These are phyloP conservation scores for Oreochromis mossambicus DNA, from an alignment of 2,797 vertebrate species.

Conservation along the genomic window DNA sequence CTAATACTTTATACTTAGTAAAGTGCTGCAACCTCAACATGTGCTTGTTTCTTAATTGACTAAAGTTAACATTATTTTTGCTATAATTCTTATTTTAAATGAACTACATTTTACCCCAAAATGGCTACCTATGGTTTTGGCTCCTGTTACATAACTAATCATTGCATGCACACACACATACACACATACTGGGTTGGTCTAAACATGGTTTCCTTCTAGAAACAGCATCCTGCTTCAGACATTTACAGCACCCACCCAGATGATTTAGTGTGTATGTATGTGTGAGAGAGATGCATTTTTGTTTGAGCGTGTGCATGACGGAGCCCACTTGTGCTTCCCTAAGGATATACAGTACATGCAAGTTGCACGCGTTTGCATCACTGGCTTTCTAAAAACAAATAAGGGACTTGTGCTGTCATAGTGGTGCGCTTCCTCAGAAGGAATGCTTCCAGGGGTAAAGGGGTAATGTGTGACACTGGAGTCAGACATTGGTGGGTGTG, in stretches of 20 bases:
- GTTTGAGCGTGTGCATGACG: neutral
- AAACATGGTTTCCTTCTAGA: constrained; percentile 58
- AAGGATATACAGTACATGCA: constrained; percentile 22
- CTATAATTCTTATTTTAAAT: neutral
- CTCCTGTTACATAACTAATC: constrained; percentile 40
- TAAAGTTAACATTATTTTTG: neutral
- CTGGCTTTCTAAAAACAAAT: constrained; percentile 46
- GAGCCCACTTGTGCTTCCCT: constrained; percentile 28
- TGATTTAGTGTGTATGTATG: constrained; percentile 33
- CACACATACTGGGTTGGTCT: neutral
- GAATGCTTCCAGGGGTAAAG: neutral
- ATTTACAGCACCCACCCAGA: constrained; percentile 54
- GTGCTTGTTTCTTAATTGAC: neutral
- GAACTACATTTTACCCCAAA: neutral
- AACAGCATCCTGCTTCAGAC: constrained; percentile 68
- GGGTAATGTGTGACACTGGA: neutral
- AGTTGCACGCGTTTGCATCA: constrained; percentile 22
- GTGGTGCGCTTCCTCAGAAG: constrained; percentile 11
- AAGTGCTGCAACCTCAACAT: neutral
- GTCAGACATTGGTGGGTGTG: neutral
- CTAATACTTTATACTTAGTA: neutral
- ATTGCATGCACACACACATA: constrained; percentile 9
- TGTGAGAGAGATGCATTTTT: neutral
- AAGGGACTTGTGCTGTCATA: constrained; percentile 3
- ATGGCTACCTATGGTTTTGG: neutral